A percentile compares a stretch with the other conserved stretches of the same genome.
Conservation (phyloP, 2,113 vertebrate genomes). For the Cinclus mexicanus region DNA sequence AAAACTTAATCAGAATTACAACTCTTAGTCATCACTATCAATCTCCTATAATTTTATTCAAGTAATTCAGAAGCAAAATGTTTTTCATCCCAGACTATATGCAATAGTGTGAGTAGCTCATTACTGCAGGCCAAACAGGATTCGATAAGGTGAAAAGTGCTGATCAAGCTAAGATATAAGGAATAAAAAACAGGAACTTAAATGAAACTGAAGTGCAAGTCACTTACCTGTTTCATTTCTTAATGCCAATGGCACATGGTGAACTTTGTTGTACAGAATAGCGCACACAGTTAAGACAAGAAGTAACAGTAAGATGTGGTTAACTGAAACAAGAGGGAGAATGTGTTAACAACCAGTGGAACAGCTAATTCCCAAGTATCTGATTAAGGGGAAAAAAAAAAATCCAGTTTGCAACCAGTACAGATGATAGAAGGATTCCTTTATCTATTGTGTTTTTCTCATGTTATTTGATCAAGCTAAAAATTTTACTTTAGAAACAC, state of each 20-base stretch:
- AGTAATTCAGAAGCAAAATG: not conserved
- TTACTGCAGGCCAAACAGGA: not conserved
- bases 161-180: not conserved
- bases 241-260: slow-evolving; percentile 54
- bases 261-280: slow-evolving; percentile 86
- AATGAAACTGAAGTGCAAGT: not conserved
- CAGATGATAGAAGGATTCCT: not conserved
- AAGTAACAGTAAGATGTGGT: slow-evolving; percentile 84
- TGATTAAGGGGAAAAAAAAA: not conserved
- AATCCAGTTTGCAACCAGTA: not conserved
- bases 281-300: slow-evolving; percentile 84
- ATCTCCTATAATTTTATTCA: not conserved
- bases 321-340: slow-evolving; percentile 76
- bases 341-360: not conserved
- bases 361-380: not conserved
- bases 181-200: not conserved
- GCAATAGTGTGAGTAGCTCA: not conserved
- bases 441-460: not conserved
- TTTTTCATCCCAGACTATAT: not conserved
- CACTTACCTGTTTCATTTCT: slow-evolving; percentile 73
- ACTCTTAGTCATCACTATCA: not conserved
- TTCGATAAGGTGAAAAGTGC: not conserved
- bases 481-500: not conserved
- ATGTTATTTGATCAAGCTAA: not conserved
- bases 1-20: not conserved